Evolutionary conservation across 2,888 invertebrate species (phyloP).

Genomic region (Catocala nupta): DNA sequence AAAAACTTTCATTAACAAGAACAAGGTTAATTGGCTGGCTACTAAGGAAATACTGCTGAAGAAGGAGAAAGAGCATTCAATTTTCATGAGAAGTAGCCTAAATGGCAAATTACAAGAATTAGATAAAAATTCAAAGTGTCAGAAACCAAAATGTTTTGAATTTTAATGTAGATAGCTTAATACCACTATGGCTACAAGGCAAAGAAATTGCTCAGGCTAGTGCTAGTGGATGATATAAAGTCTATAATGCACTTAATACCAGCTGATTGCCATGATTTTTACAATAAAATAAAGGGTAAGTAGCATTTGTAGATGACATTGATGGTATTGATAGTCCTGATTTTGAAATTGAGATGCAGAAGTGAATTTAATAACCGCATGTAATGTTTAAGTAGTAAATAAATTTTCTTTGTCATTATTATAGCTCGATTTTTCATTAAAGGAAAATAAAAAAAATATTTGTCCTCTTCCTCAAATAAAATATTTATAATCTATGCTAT

Average conservation of each 20-base stretch:
- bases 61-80: constrained; percentile 5
- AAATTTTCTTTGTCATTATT: neutral
- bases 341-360: constrained; percentile 10
- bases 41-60: constrained; percentile 5
- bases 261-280: constrained; percentile 7
- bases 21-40: constrained; percentile 2
- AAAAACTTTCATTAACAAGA: constrained; percentile 2
- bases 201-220: constrained; percentile 4
- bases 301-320: constrained; percentile 5
- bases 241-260: constrained; percentile 10
- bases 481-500: no score
- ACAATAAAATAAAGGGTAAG: constrained; percentile 13
- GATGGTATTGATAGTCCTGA: constrained; percentile 12
- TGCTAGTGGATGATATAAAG: constrained; percentile 3
- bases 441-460: constrained; percentile 3
- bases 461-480: constrained; percentile 5
- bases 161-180: neutral
- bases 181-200: constrained; percentile 8
- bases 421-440: constrained; percentile 1
- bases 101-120: constrained; percentile 4
- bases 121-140: constrained; percentile 4
- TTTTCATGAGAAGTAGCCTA: constrained; percentile 6
- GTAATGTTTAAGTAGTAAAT: constrained; percentile 1
- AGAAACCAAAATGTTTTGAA: neutral
- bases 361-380: neutral